These are phyloP conservation scores for Stenurella melanura DNA, from an alignment of 2,888 invertebrate genomes.

Conservation along the genomic window DNA sequence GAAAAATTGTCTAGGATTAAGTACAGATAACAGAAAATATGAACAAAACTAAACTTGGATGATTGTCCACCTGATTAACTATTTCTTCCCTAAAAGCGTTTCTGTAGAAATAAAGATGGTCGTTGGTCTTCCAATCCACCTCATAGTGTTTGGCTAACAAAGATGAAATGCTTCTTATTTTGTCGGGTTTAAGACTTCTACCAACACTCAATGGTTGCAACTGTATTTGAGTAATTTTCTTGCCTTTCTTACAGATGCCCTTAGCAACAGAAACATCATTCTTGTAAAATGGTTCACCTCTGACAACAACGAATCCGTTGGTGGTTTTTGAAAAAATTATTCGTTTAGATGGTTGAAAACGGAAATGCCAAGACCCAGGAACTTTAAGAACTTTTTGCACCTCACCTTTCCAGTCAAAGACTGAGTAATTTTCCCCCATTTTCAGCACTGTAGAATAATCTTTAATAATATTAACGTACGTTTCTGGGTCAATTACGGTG, in stretches of 20 bases:
- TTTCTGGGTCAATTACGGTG: conserved; percentile 31
- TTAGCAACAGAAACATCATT: conserved; percentile 41
- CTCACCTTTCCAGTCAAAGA: conserved; percentile 46
- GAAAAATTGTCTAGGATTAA: not conserved
- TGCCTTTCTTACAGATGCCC: conserved; percentile 45
- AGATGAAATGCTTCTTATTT: conserved; percentile 43
- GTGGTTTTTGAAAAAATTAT: conserved; percentile 40
- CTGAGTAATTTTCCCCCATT: conserved; percentile 35
- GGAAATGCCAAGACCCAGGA: conserved; percentile 44
- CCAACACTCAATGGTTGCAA: conserved; percentile 39
- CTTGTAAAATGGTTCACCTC: conserved; percentile 43
- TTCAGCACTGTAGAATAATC: conserved; percentile 36
- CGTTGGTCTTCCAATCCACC: conserved; percentile 24
- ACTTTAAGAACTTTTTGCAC: conserved; percentile 42
- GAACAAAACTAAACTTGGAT: conserved; percentile 1
- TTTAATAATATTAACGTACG: conserved; percentile 41
- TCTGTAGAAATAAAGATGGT: conserved; percentile 33
- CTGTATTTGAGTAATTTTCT: conserved; percentile 39
- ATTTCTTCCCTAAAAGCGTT: conserved; percentile 1
- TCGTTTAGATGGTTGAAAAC: conserved; percentile 42
- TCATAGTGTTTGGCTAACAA: conserved; percentile 40
- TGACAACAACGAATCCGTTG: conserved; percentile 24
- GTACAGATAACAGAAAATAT: not conserved
- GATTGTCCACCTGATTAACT: conserved; percentile 12
- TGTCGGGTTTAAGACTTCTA: conserved; percentile 41